Evolutionary conservation across 2,113 vertebrate species (phyloP).

Genomic region (Neopipo cinnamomea): DNA sequence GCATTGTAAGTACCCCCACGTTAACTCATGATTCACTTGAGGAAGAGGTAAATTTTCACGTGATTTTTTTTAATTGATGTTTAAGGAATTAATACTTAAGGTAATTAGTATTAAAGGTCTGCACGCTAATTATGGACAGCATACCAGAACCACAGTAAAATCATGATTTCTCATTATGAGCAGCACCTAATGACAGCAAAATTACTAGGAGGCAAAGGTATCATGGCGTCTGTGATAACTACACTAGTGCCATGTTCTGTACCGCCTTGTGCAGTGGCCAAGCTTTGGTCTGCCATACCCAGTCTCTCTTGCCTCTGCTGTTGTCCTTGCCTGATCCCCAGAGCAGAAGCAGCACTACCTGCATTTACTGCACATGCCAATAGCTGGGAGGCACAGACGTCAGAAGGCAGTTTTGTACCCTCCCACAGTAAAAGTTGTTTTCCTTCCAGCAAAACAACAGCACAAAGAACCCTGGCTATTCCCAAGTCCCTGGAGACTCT

Average conservation of each 20-base stretch:
- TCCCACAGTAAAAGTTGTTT: not conserved
- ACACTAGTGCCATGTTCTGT: not conserved
- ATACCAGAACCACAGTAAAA: conserved; percentile 4
- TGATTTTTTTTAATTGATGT: conserved; percentile 47
- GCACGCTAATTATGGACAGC: conserved; percentile 28
- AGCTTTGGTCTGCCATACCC: not conserved
- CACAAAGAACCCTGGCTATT: not conserved
- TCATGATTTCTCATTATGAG: conserved; percentile 6
- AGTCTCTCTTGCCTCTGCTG: not conserved
- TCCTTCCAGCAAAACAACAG: not conserved
- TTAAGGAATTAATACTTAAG: conserved; percentile 48
- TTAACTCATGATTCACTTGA: conserved; percentile 9
- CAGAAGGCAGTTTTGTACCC: not conserved
- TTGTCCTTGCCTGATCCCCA: not conserved
- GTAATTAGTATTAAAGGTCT: conserved; percentile 23
- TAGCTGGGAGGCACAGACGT: not conserved
- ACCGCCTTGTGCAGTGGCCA: not conserved
- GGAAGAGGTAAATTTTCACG: conserved; percentile 36
- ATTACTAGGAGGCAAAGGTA: not conserved
- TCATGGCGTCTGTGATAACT: not conserved
- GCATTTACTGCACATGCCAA: not conserved
- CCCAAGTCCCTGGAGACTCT: not conserved
- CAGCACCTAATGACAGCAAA: conserved; percentile 14
- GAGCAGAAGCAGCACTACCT: not conserved
- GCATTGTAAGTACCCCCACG: conserved; percentile 6